A percentile compares a stretch with the other conserved stretches of the same genome.
These are phyloP conservation scores for human DNA, from an alignment of 2,113 vertebrate genomes.

Conservation along the genomic window GRCh38 chr18:22026001-22026500, in stretches of 20 bases:
- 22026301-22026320: not conserved
- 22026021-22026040: too few relatives aligned
- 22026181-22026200: not conserved
- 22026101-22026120: not conserved
- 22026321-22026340: not conserved
- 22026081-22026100: too few relatives aligned
- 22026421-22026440: not conserved
- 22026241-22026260: not conserved
- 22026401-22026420: not conserved
- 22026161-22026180: not conserved
- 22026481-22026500: not conserved
- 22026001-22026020: too few relatives aligned
- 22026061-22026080: too few relatives aligned
- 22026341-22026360: not conserved
- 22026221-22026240: not conserved
- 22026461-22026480: not conserved
- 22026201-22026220: not conserved
- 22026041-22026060: too few relatives aligned
- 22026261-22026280: not conserved
- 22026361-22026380: constrained; percentile 41
- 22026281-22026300: not conserved
- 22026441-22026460: not conserved
- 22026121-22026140: not conserved
- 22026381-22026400: not conserved
- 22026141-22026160: not conserved